Evolutionary conservation across 2,113 vertebrate genomes (phyloP).

Genomic region (Phodopus roborovskii): DNA sequence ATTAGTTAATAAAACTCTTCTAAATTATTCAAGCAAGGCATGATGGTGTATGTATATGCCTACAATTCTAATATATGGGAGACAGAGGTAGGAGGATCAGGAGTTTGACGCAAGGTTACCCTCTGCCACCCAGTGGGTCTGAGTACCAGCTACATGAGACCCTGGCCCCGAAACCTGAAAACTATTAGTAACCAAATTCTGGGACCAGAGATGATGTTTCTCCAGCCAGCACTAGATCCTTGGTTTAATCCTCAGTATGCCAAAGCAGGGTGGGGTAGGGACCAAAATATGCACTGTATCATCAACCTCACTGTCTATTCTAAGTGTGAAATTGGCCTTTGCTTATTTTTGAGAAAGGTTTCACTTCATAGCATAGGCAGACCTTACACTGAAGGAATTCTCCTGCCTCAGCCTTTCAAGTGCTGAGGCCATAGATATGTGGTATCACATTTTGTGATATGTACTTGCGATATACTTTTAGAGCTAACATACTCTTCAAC

Average conservation of each 20-base stretch:
- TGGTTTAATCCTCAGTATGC: neutral
- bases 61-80: neutral
- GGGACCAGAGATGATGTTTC: neutral
- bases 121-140: neutral
- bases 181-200: slow-evolving; percentile 1
- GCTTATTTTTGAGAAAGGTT: neutral
- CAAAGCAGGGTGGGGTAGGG: neutral
- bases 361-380: neutral
- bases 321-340: neutral
- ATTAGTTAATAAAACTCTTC: slow-evolving; percentile 36
- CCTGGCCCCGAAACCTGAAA: neutral
- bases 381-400: neutral
- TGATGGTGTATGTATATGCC: neutral
- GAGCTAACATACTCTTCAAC: slow-evolving; percentile 10
- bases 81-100: too few relatives aligned
- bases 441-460: neutral
- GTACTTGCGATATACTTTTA: neutral
- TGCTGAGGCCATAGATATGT: neutral
- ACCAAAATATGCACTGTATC: neutral
- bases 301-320: slow-evolving; percentile 4
- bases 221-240: neutral
- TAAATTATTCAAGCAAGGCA: neutral
- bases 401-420: neutral
- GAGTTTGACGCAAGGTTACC: neutral
- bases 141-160: neutral